These are phyloP conservation scores for Spodoptera litura DNA, from an alignment of 1,140 invertebrate species.

Conservation along the genomic window DNA sequence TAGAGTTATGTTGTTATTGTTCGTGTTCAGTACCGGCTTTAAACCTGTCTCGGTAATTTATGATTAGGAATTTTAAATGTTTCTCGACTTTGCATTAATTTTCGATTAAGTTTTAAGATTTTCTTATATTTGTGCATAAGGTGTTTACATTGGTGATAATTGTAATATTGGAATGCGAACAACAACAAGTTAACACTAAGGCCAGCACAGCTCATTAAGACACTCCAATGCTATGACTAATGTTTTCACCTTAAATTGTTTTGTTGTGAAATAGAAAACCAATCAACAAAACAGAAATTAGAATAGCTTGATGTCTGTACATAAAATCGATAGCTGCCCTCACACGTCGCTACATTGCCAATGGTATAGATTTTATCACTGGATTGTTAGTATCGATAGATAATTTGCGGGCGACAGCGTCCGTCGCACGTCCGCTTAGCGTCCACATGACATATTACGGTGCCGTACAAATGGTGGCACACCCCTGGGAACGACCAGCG, in stretches of 20 bases:
- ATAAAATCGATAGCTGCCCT: constrained; percentile 12
- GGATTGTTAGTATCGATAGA: constrained; percentile 26
- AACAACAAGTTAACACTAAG: too few species aligned
- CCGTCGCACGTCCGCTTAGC: constrained; percentile 41
- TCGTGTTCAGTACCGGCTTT: background rate
- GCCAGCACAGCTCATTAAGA: too few species aligned
- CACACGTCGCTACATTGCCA: constrained; percentile 8
- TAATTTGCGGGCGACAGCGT: constrained; percentile 26
- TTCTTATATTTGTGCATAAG: too few species aligned
- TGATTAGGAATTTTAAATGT: background rate
- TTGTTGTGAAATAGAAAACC: too few species aligned
- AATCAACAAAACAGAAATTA: too few species aligned
- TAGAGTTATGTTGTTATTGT: constrained; percentile 22
- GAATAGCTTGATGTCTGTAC: too few species aligned
- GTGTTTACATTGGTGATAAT: too few species aligned
- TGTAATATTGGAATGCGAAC: too few species aligned
- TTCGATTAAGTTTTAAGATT: too few species aligned
- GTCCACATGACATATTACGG: constrained; percentile 37
- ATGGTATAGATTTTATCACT: constrained; percentile 13
- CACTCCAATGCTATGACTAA: too few species aligned
- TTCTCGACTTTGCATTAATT: too few species aligned
- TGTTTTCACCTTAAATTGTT: too few species aligned
- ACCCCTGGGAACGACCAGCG: constrained; percentile 9
- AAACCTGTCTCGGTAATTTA: constrained; percentile 14
- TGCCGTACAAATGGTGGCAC: constrained; percentile 18